phyloP scores from a whole-genome alignment of 1,140 invertebrate genomes.

The Eriocheir sinensis region DNA sequence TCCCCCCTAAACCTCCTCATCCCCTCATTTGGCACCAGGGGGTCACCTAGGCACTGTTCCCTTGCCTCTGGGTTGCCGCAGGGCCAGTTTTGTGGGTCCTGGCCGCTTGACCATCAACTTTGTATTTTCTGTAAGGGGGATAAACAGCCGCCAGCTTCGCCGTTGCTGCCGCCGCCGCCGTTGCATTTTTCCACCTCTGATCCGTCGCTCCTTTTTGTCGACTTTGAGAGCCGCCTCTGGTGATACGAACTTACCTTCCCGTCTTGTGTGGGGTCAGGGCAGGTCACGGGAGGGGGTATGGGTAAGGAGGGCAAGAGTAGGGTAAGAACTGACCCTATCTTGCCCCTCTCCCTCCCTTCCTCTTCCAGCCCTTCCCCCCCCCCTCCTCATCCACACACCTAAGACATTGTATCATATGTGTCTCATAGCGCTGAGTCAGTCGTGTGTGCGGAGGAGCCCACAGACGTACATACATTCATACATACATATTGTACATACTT shows the following conservation, averaged over 20 bases:
- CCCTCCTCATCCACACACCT: slow-evolving; percentile 10
- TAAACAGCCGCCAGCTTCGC: no score
- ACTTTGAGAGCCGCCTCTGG: no score
- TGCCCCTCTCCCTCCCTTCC: not conserved
- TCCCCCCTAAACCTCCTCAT: no score
- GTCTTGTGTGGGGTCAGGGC: not conserved
- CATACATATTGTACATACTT: slow-evolving; percentile 75
- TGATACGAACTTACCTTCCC: not conserved
- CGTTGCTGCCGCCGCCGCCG: no score
- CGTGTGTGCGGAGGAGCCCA: not conserved
- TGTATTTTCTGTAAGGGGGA: no score
- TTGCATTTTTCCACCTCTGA: no score
- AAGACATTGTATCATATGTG: slow-evolving; percentile 28
- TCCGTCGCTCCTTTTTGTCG: no score
- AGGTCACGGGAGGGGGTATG: not conserved
- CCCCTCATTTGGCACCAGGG: no score
- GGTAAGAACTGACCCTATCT: not conserved
- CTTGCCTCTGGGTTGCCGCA: no score
- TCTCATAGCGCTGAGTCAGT: not conserved
- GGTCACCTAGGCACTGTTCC: no score
- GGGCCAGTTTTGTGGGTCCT: no score
- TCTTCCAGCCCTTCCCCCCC: slow-evolving; percentile 32
- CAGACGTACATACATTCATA: not conserved
- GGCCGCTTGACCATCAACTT: no score
- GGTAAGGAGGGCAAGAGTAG: slow-evolving; percentile 29